Evolutionary conservation across 2,888 invertebrate genomes (phyloP), one percentile per base, ranked within the genome.

Genomic region (Abrostola tripartita): DNA sequence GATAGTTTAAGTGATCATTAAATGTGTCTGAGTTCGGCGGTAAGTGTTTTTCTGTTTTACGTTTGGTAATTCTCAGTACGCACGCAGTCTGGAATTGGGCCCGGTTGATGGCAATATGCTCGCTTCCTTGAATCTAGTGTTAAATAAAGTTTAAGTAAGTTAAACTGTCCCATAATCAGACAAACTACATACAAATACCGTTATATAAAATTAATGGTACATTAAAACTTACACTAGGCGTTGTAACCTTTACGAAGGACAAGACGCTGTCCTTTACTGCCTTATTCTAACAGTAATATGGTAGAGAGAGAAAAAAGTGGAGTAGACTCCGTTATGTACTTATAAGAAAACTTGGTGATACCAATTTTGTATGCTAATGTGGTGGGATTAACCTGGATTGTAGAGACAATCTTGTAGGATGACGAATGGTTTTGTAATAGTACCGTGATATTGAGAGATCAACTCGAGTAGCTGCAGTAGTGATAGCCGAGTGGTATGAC

Each of bases 361-460:
- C 79, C 73, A 72, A 74, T 77, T 52, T 49, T 66, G 53, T 72
- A 81, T 79, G 77, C 44, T 74, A 73, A 77, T 81, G 50, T 8
- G 24, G 64, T 36, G 4, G 24, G 60, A 68, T 73, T 73, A 68
- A 64, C 60, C 71, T 67, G 74, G 66, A 68, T 71, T 14, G n/a
- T 37, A 11, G 51, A 60, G 50, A 56, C 44, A 49, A 2, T 24
- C 24, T 9, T 59, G 49, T 38, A 7, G 38, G 12, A 14, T 52
- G 14, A 9, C 24, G 12, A n/a, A 41, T 54, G 14, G 56, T 53
- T 36, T 5, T 24, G 44, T 47, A 24, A 24, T 14, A 47, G 10
- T 41, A n/a, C 9, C 9, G 14, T 44, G 44, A 11, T 24, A 10
- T 47, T 47, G 5, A 5, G 4, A 24, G 24, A 24, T n/a, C n/a